These are phyloP conservation scores for Cephalophus harveyi DNA, from an alignment of 2,113 vertebrate species.

Conservation along the genomic window DNA sequence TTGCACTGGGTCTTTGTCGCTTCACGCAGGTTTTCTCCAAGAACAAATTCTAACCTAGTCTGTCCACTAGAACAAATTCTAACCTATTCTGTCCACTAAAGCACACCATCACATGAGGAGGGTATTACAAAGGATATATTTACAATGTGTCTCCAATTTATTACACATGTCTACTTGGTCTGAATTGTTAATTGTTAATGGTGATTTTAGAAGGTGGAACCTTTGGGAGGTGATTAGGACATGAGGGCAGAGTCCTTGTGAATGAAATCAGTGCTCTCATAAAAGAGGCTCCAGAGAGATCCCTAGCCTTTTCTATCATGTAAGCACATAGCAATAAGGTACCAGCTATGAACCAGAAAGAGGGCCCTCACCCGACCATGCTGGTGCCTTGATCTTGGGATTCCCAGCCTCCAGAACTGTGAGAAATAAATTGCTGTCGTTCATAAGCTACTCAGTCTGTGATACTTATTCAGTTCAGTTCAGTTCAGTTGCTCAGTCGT, in stretches of 20 bases:
- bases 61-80: constrained; percentile 3
- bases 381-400: neutral
- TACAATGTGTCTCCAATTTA: neutral
- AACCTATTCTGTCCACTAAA: neutral
- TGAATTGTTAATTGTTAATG: neutral
- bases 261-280: neutral
- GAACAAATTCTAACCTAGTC: constrained; percentile 5
- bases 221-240: neutral
- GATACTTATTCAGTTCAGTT: neutral
- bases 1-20: neutral
- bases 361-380: neutral
- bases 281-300: neutral
- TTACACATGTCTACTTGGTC: neutral
- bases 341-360: neutral
- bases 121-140: neutral
- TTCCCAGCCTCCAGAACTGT: neutral
- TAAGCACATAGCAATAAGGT: neutral
- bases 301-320: neutral
- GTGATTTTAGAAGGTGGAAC: neutral
- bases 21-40: neutral
- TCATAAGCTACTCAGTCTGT: neutral
- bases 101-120: neutral
- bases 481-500: no score
- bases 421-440: neutral
- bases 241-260: neutral